phyloP scores from a whole-genome alignment of 2,797 vertebrate genomes.

The Schizopygopsis pylzovi region DNA sequence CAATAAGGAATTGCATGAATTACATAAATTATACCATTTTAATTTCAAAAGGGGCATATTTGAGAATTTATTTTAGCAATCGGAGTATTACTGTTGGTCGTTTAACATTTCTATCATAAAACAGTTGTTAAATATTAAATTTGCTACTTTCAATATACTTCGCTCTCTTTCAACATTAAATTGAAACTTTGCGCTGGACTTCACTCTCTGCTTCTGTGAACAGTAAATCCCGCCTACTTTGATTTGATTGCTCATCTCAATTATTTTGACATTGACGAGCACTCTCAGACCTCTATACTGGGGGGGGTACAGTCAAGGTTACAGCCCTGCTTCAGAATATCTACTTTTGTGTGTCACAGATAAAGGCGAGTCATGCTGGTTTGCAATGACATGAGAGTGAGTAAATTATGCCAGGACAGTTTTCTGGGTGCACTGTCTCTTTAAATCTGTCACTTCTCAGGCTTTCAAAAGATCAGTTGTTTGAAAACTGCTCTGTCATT shows the following conservation, averaged over 20 bases:
- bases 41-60: not conserved
- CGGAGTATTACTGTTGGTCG: not conserved
- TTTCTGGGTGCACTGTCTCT: not conserved
- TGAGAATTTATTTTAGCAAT: not conserved
- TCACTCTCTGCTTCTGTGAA: not conserved
- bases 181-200: not conserved
- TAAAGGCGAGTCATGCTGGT: not conserved
- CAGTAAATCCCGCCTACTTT: not conserved
- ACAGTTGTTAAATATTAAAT: not conserved
- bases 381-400: not conserved
- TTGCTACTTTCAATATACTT: not conserved
- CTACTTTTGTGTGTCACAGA: not conserved
- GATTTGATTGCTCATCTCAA: not conserved
- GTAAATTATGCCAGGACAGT: not conserved
- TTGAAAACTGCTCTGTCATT: conserved; percentile 38
- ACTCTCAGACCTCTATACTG: not conserved
- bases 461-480: not conserved
- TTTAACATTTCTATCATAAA: not conserved
- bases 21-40: not conserved
- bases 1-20: not conserved
- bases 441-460: not conserved
- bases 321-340: not conserved
- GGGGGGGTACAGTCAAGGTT: too few relatives aligned
- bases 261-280: not conserved
- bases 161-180: not conserved